A percentile compares a stretch with the other conserved stretches of the same genome.
phyloP scores from a whole-genome alignment of 2,888 invertebrate genomes.

The Chorisops tibialis region DNA sequence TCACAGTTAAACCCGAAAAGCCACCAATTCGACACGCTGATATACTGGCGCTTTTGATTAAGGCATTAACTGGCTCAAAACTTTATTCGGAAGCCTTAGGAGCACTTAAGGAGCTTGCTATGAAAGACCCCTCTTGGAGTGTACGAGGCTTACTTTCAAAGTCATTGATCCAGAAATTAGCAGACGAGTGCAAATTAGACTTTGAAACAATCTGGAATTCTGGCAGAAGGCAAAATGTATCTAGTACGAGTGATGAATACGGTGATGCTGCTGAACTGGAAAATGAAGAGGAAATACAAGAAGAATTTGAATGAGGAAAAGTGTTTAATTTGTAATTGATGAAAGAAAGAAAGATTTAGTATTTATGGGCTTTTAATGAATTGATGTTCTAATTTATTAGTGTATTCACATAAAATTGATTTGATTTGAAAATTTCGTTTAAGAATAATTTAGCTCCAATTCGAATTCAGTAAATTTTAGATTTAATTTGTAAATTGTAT shows the following conservation, averaged over 20 bases:
- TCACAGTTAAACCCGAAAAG: conserved; percentile 47
- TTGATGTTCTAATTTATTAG: no score
- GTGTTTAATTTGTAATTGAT: no score
- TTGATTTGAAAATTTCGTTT: no score
- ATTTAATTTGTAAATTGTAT: no score
- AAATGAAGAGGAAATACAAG: conserved; percentile 35
- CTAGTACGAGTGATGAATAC: conserved; percentile 24
- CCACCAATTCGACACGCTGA: conserved; percentile 50
- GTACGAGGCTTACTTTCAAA: conserved; percentile 45
- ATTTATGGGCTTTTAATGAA: no score
- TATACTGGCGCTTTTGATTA: conserved; percentile 47
- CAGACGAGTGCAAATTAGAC: conserved; percentile 49
- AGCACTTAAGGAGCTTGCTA: conserved; percentile 46
- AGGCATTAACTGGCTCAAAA: conserved; percentile 46
- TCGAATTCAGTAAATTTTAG: no score
- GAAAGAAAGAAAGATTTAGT: no score
- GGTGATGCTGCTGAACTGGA: conserved; percentile 21
- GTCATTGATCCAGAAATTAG: conserved; percentile 46
- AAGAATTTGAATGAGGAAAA: conserved; percentile 30
- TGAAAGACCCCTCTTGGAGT: conserved; percentile 49
- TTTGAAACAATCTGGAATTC: conserved; percentile 50
- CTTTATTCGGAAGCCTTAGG: conserved; percentile 48
- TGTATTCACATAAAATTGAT: no score
- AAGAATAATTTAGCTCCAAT: no score
- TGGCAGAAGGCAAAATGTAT: conserved; percentile 34